phyloP scores from a whole-genome alignment of 1,140 invertebrate species.

The Scaptodrosophila lebanonensis region DNA sequence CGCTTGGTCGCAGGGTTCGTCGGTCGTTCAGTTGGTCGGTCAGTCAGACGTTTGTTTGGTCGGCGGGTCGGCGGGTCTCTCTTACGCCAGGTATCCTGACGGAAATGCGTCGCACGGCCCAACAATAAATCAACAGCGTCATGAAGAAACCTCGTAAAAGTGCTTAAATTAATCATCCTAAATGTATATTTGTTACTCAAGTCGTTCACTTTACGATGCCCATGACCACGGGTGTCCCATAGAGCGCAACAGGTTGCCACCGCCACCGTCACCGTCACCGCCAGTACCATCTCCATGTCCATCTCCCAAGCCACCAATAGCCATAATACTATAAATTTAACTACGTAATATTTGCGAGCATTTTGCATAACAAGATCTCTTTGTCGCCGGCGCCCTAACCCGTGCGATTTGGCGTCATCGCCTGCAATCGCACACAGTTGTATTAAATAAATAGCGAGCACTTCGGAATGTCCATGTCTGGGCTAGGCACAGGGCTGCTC shows the following conservation, averaged over 20 bases:
- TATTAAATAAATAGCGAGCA: conserved; percentile 43
- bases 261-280: conserved; percentile 37
- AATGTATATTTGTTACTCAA: conserved; percentile 68
- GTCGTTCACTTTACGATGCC: conserved; percentile 62
- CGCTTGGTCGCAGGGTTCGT: no score
- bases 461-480: conserved; percentile 30
- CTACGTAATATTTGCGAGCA: conserved; percentile 47
- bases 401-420: neutral
- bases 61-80: no score
- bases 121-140: conserved; percentile 69
- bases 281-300: neutral
- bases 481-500: conserved; percentile 6
- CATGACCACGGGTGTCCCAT: conserved; percentile 34
- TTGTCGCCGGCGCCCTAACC: conserved; percentile 27
- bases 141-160: conserved; percentile 75
- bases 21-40: neutral
- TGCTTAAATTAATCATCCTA: conserved; percentile 77
- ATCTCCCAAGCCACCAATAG: neutral
- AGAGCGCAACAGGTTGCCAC: conserved; percentile 57
- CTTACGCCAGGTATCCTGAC: conserved; percentile 40
- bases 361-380: conserved; percentile 60
- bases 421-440: conserved; percentile 24
- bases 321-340: conserved; percentile 48
- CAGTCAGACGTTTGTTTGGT: no score
- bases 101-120: conserved; percentile 51